Evolutionary conservation across 2,113 vertebrate genomes (phyloP).

Genomic region (Sphaerodactylus townsendi): DNA sequence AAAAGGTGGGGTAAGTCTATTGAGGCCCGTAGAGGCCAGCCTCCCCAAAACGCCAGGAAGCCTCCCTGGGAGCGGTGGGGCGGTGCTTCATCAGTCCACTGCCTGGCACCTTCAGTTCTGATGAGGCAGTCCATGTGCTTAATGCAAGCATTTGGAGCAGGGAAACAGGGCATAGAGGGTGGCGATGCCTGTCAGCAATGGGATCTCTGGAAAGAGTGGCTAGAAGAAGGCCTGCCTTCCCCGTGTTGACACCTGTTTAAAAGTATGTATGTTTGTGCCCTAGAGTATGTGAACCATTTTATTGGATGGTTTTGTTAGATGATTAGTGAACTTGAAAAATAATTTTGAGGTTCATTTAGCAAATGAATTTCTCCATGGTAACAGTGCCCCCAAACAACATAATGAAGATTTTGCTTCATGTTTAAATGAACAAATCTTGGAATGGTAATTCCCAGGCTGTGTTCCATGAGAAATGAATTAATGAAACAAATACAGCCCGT

Average conservation of each 20-base stretch:
- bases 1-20: no score
- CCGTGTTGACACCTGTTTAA: background rate
- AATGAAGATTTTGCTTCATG: background rate
- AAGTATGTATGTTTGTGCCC: background rate
- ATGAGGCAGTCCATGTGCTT: no score
- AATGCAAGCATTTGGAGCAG: background rate
- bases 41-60: no score
- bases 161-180: background rate
- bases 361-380: slow-evolving; percentile 3
- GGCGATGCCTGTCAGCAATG: background rate
- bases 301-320: background rate
- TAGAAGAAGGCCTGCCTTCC: background rate
- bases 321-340: background rate
- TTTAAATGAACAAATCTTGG: background rate
- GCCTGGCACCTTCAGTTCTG: no score
- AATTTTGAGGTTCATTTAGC: slow-evolving; percentile 6
- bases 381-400: background rate
- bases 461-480: background rate
- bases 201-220: background rate
- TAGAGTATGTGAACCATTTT: background rate
- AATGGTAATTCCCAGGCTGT: background rate
- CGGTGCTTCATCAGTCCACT: no score
- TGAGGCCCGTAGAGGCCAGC: no score
- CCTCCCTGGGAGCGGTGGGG: no score
- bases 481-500: no score